phyloP scores from a whole-genome alignment of 2,888 invertebrate genomes.

The Thumatha senex region DNA sequence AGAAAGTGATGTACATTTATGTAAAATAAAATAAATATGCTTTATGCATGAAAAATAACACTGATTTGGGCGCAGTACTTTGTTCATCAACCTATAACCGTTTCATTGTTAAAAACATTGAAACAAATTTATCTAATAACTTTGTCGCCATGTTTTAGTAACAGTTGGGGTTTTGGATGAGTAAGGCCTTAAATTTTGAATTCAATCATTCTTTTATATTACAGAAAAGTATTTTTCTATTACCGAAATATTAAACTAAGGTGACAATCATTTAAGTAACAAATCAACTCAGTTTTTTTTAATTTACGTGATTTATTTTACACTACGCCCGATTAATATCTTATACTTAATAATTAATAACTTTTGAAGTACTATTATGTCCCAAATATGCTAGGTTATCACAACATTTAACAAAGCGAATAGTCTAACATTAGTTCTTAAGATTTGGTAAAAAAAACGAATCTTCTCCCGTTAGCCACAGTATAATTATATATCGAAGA shows the following conservation, averaged over 20 bases:
- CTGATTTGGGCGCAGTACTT: not conserved
- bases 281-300: too few species aligned
- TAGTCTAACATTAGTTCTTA: slow-evolving; percentile 50
- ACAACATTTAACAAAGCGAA: slow-evolving; percentile 60
- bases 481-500: slow-evolving; percentile 39
- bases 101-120: not conserved
- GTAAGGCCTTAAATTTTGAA: too few species aligned
- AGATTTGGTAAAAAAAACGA: slow-evolving; percentile 65
- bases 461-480: slow-evolving; percentile 57
- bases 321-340: slow-evolving; percentile 4
- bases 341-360: slow-evolving; percentile 7
- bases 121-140: not conserved
- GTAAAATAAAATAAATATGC: slow-evolving; percentile 22
- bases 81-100: too few species aligned
- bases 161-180: too few species aligned
- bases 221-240: too few species aligned
- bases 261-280: too few species aligned
- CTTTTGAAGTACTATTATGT: slow-evolving; percentile 30
- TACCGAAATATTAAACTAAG: too few species aligned
- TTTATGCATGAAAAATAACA: slow-evolving; percentile 11
- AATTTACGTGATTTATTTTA: not conserved
- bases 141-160: too few species aligned
- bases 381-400: slow-evolving; percentile 48
- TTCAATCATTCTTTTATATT: too few species aligned
- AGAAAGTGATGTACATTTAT: slow-evolving; percentile 35